Evolutionary conservation across 2,888 invertebrate species (phyloP).

Genomic region (Salticus scenicus): DNA sequence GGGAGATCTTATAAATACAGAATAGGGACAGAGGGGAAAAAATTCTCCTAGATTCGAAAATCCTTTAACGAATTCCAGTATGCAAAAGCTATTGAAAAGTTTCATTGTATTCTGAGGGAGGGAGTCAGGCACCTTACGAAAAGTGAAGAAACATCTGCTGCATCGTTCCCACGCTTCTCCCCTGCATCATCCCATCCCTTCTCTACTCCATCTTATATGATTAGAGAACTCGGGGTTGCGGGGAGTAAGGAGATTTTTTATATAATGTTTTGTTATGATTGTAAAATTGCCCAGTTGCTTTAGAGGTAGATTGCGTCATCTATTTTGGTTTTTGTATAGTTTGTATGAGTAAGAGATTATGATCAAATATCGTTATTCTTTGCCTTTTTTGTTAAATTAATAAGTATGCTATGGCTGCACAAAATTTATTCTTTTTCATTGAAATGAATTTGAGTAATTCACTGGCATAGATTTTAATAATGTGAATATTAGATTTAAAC

Average conservation of each 20-base stretch:
- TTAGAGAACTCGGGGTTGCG: neutral
- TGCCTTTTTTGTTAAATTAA: too few species aligned
- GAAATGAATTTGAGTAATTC: too few species aligned
- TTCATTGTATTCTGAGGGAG: neutral
- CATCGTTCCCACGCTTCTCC: constrained; percentile 54
- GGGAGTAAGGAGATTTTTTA: neutral
- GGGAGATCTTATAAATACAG: neutral
- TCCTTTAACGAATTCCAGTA: constrained; percentile 37
- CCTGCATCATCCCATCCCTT: too few species aligned
- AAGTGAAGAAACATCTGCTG: constrained; percentile 32
- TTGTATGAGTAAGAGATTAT: neutral
- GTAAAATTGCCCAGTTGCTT: neutral
- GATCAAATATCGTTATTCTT: too few species aligned
- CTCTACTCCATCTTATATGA: neutral
- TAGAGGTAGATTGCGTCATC: constrained; percentile 19
- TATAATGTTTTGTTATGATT: neutral
- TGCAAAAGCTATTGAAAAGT: constrained; percentile 32
- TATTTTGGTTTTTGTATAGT: neutral
- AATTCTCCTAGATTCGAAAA: constrained; percentile 31
- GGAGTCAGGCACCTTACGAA: constrained; percentile 18
- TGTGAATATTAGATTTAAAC: too few species aligned
- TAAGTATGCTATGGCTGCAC: too few species aligned
- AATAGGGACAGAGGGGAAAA: neutral
- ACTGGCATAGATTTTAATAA: too few species aligned
- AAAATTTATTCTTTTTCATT: too few species aligned